These are phyloP conservation scores for Menura novaehollandiae DNA, from an alignment of 2,113 vertebrate species.

Conservation along the genomic window DNA sequence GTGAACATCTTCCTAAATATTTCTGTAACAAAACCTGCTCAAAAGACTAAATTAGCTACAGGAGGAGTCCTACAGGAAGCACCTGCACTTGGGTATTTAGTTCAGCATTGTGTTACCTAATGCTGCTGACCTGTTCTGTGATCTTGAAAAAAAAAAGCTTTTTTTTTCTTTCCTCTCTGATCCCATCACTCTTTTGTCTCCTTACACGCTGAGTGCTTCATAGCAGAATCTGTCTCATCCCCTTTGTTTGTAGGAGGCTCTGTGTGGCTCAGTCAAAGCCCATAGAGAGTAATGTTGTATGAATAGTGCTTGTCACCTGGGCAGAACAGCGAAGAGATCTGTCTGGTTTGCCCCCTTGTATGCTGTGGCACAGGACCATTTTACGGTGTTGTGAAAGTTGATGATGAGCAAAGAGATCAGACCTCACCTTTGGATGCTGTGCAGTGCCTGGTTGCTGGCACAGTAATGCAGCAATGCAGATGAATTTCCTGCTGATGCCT, in stretches of 20 bases:
- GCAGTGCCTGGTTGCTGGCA: background rate
- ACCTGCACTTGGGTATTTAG: conserved; percentile 15
- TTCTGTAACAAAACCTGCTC: conserved; percentile 15
- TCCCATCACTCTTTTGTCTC: conserved; percentile 19
- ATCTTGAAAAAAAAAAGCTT: background rate
- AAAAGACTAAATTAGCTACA: background rate
- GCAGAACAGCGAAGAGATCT: background rate
- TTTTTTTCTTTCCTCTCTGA: background rate
- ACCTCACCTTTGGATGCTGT: background rate
- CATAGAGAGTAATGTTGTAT: background rate
- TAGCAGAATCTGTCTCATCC: background rate
- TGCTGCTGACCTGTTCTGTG: conserved; percentile 14
- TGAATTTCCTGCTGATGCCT: background rate
- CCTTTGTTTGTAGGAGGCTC: background rate
- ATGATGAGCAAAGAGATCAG: background rate
- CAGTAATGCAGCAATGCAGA: background rate
- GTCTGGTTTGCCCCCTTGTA: background rate
- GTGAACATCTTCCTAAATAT: background rate
- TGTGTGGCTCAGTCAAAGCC: background rate
- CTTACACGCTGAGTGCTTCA: background rate
- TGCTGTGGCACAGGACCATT: background rate
- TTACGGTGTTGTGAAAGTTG: background rate
- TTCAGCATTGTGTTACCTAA: background rate
- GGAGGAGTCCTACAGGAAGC: background rate
- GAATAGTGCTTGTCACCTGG: background rate